Evolutionary conservation across 1,140 invertebrate species (phyloP).

Genomic region (Pollicipes pollicipes): DNA sequence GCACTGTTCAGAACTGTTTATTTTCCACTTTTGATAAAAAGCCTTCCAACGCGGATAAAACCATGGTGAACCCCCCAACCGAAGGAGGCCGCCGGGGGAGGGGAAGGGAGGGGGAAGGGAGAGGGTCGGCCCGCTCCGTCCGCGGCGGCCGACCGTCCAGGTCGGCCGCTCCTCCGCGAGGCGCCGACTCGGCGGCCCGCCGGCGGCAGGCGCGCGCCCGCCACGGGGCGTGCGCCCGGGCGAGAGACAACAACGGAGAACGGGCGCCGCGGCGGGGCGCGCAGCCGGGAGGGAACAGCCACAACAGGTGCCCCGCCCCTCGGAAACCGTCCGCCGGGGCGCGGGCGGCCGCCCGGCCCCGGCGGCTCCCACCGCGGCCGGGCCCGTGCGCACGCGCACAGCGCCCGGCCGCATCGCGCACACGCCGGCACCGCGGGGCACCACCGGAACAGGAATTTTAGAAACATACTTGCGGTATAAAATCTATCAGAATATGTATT

Average conservation of each 20-base stretch:
- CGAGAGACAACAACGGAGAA: not conserved
- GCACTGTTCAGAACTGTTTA: not conserved
- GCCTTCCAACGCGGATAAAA: not conserved
- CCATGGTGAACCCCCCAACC: not conserved
- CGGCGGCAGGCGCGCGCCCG: no score
- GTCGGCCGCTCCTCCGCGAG: no score
- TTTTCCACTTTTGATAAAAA: conserved; percentile 1
- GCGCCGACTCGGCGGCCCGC: no score
- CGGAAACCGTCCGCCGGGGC: not conserved
- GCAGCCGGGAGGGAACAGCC: no score
- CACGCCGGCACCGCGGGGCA: not conserved
- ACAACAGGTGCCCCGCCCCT: not conserved
- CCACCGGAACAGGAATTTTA: not conserved
- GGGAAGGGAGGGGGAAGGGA: no score
- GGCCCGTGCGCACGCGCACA: no score
- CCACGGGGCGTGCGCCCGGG: no score
- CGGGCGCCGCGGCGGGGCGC: no score
- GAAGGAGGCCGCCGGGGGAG: not conserved
- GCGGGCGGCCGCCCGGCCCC: no score
- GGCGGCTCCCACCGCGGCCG: no score
- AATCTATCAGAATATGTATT: conserved; percentile 2
- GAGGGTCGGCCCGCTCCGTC: no score
- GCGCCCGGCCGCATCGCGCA: no score
- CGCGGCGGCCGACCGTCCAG: not conserved
- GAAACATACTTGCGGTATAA: conserved; percentile 2